Percentiles rank a stretch among this genome's conserved stretches.
These are phyloP conservation scores for Heterocephalus glaber DNA, from an alignment of 2,113 vertebrate genomes.

Conservation along the genomic window DNA sequence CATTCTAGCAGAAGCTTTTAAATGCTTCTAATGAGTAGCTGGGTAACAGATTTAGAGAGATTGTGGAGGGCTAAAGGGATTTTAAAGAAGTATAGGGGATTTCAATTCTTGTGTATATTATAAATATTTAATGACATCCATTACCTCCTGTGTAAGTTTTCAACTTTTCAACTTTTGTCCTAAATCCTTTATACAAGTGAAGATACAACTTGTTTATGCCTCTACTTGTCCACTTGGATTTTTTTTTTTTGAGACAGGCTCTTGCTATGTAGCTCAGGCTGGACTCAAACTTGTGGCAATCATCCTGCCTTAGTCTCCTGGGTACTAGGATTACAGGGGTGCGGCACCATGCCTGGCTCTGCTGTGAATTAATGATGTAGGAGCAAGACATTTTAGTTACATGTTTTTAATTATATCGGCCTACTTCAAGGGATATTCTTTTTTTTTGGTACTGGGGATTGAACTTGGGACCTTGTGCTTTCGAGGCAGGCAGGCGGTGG, in stretches of 20 bases:
- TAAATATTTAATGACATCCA: not conserved
- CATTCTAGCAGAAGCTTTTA: slow-evolving; percentile 10
- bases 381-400: not conserved
- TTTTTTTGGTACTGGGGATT: too few relatives aligned
- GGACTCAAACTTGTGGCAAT: not conserved
- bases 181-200: slow-evolving; percentile 1
- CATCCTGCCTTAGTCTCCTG: not conserved
- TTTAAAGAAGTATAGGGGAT: not conserved
- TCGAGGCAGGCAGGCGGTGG: too few relatives aligned
- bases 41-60: not conserved
- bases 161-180: not conserved
- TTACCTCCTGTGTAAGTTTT: not conserved
- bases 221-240: not conserved
- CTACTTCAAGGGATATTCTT: slow-evolving; percentile 6
- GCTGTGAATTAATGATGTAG: not conserved
- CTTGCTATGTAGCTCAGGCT: not conserved
- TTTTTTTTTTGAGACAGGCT: not conserved
- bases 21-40: slow-evolving; percentile 26
- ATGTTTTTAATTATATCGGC: not conserved
- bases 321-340: not conserved
- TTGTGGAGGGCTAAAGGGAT: not conserved
- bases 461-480: too few relatives aligned
- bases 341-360: not conserved
- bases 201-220: not conserved
- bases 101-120: not conserved